Evolutionary conservation across 2,797 vertebrate species (phyloP).

Genomic region (Amazona finschi): DNA sequence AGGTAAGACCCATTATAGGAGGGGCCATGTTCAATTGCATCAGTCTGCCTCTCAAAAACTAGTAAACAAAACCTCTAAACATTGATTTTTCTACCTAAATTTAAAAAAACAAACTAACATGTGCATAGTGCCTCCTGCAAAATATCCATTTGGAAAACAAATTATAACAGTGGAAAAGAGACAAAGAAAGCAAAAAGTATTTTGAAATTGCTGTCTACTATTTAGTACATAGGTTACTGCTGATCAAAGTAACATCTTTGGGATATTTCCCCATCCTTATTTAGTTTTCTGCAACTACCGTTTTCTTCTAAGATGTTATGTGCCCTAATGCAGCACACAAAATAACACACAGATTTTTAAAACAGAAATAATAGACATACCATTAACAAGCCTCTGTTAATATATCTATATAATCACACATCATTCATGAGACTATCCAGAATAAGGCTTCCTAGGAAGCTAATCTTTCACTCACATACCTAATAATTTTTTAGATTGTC

Average conservation of each 20-base stretch:
- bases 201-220: background rate
- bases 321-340: background rate
- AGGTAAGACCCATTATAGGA: background rate
- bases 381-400: background rate
- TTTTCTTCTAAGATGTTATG: background rate
- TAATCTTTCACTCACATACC: background rate
- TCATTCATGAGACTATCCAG: background rate
- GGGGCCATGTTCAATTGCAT: background rate
- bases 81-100: background rate
- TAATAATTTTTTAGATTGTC: background rate
- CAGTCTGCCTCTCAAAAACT: background rate
- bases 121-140: rapidly evolving
- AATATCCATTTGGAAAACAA: background rate
- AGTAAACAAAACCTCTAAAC: background rate
- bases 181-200: background rate
- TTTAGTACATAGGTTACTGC: background rate
- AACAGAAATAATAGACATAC: background rate
- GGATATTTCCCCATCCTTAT: background rate
- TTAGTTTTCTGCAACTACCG: background rate
- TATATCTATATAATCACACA: background rate
- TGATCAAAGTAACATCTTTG: background rate
- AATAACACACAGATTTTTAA: background rate
- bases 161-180: background rate
- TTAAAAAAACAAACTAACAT: background rate
- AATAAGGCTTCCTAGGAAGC: background rate